Base-by-base conservation (phyloP, 2,113 vertebrate genomes). In the Brienomyrus brachyistius region DNA sequence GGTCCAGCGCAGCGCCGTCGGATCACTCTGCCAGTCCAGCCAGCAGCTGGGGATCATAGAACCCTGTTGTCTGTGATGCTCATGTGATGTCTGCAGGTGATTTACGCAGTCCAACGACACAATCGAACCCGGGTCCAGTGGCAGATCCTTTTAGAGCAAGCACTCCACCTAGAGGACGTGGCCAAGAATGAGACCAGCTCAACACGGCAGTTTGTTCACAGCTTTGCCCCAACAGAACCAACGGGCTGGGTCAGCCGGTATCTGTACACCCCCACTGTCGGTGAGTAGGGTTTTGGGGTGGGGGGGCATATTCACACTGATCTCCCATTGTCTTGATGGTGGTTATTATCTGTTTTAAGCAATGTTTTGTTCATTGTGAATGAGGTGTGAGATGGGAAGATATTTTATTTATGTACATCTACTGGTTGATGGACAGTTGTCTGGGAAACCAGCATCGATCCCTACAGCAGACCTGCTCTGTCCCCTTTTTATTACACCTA, bases 71-170 rank as follows among this genome's bases (percentile, higher is more conserved):
- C 31, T 31, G 31, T 31, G 31, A 31, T 31, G 31, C 31, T 17
- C 15, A 31, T 27, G 10, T 27, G 10, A 90, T 23, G 35, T 48
- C 56, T 10, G 89, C 90, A 99, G 98, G 98, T 98, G 56, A 99
- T 98, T 92, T 99, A 99, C 50, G 97, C 98, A 5, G 98, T 99
- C 17, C 98, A 99, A 94, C 96, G 98, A 66, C 97, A 99, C 93
- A 97, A 97, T 92, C 95, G 98, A 92, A 99, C 98, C 0, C 97
- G 96, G 17, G 98, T 99, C 17, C 98, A 99, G 92, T 99, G 98
- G 98, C 96, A 97, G 86, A 98, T 99, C 93, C 97, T 99, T 88
- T 93, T 99, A 92, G 97, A 98, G 90, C 96, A 99, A 95, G 98
- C 98, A 5, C 97, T 99, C 94, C 97, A 98, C 90, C 94, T 99